A percentile compares a stretch with the other conserved stretches of the same genome.
These are phyloP conservation scores for Platalea minor DNA, from an alignment of 2,797 vertebrate species.

Conservation along the genomic window DNA sequence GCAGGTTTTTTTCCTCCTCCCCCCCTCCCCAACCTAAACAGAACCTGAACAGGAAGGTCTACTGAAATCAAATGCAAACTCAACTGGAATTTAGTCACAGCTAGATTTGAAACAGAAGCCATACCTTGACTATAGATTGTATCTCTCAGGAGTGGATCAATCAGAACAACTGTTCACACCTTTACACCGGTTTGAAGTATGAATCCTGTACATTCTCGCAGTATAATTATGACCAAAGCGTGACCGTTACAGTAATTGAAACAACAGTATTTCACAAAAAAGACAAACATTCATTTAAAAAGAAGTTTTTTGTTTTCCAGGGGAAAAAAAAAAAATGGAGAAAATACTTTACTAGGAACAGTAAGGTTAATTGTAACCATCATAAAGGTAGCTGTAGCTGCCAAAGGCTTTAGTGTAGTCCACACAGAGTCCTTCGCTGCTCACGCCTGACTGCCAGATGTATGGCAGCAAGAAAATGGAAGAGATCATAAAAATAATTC, in stretches of 20 bases:
- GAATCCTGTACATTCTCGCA: not conserved
- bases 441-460: not conserved
- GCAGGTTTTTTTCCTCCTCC: not conserved
- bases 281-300: not conserved
- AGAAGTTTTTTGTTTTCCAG: not conserved
- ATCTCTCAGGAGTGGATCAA: not conserved
- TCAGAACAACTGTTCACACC: not conserved
- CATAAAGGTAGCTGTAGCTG: not conserved
- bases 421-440: not conserved
- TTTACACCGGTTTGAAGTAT: fast-evolving
- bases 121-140: fast-evolving
- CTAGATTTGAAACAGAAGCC: not conserved
- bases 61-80: not conserved
- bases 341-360: not conserved
- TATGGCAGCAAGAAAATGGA: not conserved
- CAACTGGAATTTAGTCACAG: not conserved
- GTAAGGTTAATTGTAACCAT: not conserved
- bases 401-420: not conserved
- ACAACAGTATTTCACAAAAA: not conserved
- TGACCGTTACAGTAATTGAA: not conserved
- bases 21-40: not conserved
- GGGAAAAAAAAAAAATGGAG: fast-evolving
- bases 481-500: not conserved
- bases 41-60: not conserved
- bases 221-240: not conserved